A percentile compares a stretch with the other conserved stretches of the same genome.
Evolutionary conservation across 2,113 vertebrate species (phyloP).

Genomic region (Rhinichthys klamathensis): DNA sequence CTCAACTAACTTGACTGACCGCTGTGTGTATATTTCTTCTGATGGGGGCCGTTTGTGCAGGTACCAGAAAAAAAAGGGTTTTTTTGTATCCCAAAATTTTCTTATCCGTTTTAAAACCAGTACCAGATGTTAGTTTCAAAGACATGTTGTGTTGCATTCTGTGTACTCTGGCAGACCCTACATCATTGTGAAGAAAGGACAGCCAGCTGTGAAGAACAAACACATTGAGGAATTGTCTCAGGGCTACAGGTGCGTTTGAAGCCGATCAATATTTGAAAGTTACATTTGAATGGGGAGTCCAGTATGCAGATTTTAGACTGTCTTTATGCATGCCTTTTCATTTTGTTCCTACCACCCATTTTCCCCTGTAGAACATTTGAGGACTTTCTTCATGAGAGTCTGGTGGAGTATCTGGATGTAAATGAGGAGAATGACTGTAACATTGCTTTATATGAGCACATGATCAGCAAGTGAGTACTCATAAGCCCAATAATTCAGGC

Average conservation of each 20-base stretch:
- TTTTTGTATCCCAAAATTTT: neutral
- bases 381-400: slow-evolving; percentile 95
- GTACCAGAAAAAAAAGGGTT: slow-evolving; percentile 62
- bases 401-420: slow-evolving; percentile 97
- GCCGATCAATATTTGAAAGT: slow-evolving; percentile 29
- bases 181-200: slow-evolving; percentile 95
- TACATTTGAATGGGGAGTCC: slow-evolving; percentile 28
- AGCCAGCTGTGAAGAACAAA: slow-evolving; percentile 91
- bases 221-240: slow-evolving; percentile 97
- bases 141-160: neutral
- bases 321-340: slow-evolving; percentile 6
- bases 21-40: slow-evolving; percentile 97
- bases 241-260: slow-evolving; percentile 87
- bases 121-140: neutral
- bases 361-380: slow-evolving; percentile 87
- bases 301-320: neutral
- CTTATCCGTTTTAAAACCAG: neutral
- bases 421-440: slow-evolving; percentile 99
- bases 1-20: slow-evolving; percentile 93
- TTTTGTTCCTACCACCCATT: neutral
- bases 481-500: neutral
- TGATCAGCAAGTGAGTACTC: slow-evolving; percentile 87
- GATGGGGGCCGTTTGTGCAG: slow-evolving; percentile 97
- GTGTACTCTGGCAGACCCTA: slow-evolving; percentile 82
- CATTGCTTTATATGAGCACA: slow-evolving; percentile 93